Evolutionary conservation across 23 tunicate species (phyloP).

Genomic region (Phallusia fumigata): DNA sequence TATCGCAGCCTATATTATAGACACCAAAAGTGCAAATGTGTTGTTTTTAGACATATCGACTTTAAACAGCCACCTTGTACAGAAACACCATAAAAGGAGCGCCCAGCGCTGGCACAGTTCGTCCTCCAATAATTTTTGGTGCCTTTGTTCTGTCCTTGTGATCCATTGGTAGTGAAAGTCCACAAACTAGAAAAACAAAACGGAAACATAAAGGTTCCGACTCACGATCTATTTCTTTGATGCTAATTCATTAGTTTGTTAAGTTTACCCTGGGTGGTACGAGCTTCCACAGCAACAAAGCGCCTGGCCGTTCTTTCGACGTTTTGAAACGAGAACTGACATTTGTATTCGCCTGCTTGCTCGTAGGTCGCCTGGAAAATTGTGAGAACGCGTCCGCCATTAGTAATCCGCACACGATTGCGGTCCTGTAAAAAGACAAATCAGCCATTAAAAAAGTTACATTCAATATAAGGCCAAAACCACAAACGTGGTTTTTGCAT

Average conservation of each 20-base stretch:
- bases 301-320: neutral
- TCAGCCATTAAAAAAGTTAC: too few relatives aligned
- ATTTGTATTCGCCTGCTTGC: constrained; percentile 24
- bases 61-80: constrained; percentile 15
- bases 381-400: constrained; percentile 8
- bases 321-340: constrained; percentile 14
- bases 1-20: too few relatives aligned
- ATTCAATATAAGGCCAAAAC: too few relatives aligned
- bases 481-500: too few relatives aligned
- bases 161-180: constrained; percentile 20
- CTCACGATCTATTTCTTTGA: neutral
- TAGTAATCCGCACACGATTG: neutral
- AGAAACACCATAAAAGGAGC: constrained; percentile 51
- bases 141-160: neutral
- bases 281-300: constrained; percentile 12
- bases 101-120: neutral
- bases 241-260: neutral
- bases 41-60: too few relatives aligned
- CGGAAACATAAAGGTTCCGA: neutral
- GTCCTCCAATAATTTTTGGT: constrained; percentile 28
- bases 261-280: neutral
- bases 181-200: constrained; percentile 30
- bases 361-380: constrained; percentile 7
- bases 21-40: too few relatives aligned
- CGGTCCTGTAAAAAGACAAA: neutral